Conservation (phyloP, 2,888 invertebrate species). For the Anoplius nigerrimus region DNA sequence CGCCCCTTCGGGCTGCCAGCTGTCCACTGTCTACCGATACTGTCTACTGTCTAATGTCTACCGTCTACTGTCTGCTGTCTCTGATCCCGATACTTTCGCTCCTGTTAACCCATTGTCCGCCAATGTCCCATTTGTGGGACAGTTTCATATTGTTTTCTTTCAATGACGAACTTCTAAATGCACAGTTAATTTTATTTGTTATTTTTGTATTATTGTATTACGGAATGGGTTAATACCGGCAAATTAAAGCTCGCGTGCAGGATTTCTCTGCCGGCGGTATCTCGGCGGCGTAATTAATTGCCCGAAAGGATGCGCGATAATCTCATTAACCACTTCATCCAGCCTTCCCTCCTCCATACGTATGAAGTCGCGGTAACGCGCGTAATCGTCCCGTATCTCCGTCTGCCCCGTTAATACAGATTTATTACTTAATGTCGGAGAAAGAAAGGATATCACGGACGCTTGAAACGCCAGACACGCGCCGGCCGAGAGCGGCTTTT, state of each 20-base stretch:
- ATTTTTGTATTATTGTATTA: no score
- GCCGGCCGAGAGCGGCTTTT: constrained; percentile 31
- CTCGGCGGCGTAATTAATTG: constrained; percentile 21
- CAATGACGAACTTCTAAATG: no score
- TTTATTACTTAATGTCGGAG: constrained; percentile 35
- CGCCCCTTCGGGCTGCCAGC: neutral
- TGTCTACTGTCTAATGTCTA: no score
- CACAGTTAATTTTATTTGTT: no score
- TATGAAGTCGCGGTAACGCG: constrained; percentile 14
- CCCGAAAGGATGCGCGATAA: constrained; percentile 7
- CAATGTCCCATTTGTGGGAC: no score
- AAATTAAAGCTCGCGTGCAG: neutral
- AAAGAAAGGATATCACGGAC: constrained; percentile 37
- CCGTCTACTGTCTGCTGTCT: no score
- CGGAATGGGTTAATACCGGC: no score
- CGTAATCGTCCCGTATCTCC: constrained; percentile 25
- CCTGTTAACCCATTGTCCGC: no score
- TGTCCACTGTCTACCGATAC: no score
- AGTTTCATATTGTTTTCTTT: no score
- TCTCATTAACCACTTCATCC: constrained; percentile 8
- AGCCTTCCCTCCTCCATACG: neutral
- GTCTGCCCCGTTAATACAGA: constrained; percentile 36
- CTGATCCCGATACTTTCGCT: no score
- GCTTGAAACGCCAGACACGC: constrained; percentile 28
- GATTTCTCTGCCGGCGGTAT: neutral